Evolutionary conservation across 2,888 invertebrate species (phyloP).

Genomic region (Torymus texanus): DNA sequence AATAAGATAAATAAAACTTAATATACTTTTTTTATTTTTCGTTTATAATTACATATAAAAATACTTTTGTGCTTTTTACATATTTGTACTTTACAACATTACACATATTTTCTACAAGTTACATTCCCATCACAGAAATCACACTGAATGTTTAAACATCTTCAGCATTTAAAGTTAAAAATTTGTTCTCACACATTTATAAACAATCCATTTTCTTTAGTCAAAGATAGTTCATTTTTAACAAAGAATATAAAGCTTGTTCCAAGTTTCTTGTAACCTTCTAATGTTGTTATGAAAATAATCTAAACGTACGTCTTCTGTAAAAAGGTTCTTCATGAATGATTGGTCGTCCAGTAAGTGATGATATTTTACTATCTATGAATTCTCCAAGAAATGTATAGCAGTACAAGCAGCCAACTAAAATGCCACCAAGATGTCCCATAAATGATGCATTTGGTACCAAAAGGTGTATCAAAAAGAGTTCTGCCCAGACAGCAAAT

Average conservation of each 20-base stretch:
- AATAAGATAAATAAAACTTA: background rate
- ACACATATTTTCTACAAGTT: conserved; percentile 11
- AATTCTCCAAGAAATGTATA: conserved; percentile 74
- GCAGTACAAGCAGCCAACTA: conserved; percentile 79
- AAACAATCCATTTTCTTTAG: background rate
- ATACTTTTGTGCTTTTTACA: conserved; percentile 31
- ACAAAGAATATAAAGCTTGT: background rate
- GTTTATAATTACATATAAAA: conserved; percentile 41
- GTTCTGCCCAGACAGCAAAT: conserved; percentile 79
- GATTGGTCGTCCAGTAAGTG: conserved; percentile 70
- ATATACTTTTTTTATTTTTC: conserved; percentile 28
- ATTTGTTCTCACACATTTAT: background rate
- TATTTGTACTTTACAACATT: conserved; percentile 3
- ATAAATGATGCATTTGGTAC: conserved; percentile 80
- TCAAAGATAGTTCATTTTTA: background rate
- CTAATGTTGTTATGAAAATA: background rate
- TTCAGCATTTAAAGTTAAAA: background rate
- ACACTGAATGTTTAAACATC: background rate
- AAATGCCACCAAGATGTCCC: conserved; percentile 81
- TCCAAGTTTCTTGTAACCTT: too few relatives aligned
- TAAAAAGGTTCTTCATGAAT: conserved; percentile 72
- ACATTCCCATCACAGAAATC: conserved; percentile 21
- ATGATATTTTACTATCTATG: conserved; percentile 69
- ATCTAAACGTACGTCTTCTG: conserved; percentile 37
- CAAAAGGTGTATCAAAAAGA: conserved; percentile 79